Evolutionary conservation across 2,888 invertebrate genomes (phyloP).

Genomic region (Diachrysia chrysitis): DNA sequence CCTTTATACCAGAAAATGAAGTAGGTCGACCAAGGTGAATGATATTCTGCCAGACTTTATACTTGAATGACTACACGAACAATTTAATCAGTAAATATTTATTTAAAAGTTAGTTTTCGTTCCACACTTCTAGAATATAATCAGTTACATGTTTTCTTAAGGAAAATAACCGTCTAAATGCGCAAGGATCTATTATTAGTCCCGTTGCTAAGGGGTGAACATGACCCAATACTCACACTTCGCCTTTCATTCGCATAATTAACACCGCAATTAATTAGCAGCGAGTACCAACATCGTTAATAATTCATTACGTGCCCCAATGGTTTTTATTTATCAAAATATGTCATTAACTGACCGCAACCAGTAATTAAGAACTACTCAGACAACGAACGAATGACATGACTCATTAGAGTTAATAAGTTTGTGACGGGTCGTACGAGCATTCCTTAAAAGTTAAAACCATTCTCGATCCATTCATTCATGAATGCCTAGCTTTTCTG

Average conservation of each 20-base stretch:
- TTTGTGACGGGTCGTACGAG: conserved; percentile 17
- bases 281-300: conserved; percentile 29
- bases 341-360: conserved; percentile 48
- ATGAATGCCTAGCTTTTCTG: conserved; percentile 1
- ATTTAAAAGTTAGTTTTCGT: background rate
- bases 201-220: background rate
- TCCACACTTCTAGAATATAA: background rate
- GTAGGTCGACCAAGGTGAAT: conserved; percentile 1
- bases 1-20: conserved; percentile 15
- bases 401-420: conserved; percentile 49
- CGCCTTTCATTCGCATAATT: conserved; percentile 9
- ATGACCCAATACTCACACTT: background rate
- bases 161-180: background rate
- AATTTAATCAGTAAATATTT: conserved; percentile 4
- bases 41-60: background rate
- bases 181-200: background rate
- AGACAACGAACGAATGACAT: conserved; percentile 46
- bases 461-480: background rate
- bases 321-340: conserved; percentile 48
- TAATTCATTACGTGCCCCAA: conserved; percentile 31
- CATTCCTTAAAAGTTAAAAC: conserved; percentile 5
- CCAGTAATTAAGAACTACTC: conserved; percentile 50
- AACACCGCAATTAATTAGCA: conserved; percentile 25
- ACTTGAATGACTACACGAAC: background rate
- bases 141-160: background rate